These are phyloP conservation scores for Orthosia cruda DNA, from an alignment of 2,888 invertebrate genomes.

Conservation along the genomic window DNA sequence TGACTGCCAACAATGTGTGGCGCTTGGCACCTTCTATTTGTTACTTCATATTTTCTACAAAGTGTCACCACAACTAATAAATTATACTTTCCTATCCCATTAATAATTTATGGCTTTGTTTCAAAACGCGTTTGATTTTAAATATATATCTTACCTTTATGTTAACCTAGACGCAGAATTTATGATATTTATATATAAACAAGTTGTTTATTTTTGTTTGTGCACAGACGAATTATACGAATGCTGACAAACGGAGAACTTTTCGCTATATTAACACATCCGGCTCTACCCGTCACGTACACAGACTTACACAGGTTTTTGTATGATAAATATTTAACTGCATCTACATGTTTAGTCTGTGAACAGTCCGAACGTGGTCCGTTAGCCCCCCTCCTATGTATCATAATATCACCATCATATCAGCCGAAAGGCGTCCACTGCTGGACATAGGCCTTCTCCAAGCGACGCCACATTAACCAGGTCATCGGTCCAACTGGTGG, in stretches of 20 bases:
- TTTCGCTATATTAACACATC: constrained; percentile 79
- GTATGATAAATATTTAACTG: constrained; percentile 52
- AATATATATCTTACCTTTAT: constrained; percentile 31
- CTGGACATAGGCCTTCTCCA: too few relatives aligned
- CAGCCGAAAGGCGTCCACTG: too few relatives aligned
- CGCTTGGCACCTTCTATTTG: constrained; percentile 41
- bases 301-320: constrained; percentile 81
- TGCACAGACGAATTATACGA: constrained; percentile 89
- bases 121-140: background rate
- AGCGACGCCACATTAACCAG: too few relatives aligned
- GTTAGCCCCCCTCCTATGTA: constrained; percentile 12
- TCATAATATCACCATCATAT: too few relatives aligned
- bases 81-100: background rate
- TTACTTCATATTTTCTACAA: constrained; percentile 43
- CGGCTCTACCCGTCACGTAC: constrained; percentile 80
- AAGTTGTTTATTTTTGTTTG: constrained; percentile 78
- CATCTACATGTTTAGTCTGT: constrained; percentile 45
- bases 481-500: too few relatives aligned
- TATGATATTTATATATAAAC: constrained; percentile 32
- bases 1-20: constrained; percentile 46
- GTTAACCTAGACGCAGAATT: constrained; percentile 17
- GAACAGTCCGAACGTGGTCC: constrained; percentile 22
- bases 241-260: constrained; percentile 84
- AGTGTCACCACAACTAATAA: constrained; percentile 42
- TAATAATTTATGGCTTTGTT: background rate